These are phyloP conservation scores for Machaerirhynchus nigripectus DNA, from an alignment of 2,113 vertebrate genomes.

Conservation along the genomic window DNA sequence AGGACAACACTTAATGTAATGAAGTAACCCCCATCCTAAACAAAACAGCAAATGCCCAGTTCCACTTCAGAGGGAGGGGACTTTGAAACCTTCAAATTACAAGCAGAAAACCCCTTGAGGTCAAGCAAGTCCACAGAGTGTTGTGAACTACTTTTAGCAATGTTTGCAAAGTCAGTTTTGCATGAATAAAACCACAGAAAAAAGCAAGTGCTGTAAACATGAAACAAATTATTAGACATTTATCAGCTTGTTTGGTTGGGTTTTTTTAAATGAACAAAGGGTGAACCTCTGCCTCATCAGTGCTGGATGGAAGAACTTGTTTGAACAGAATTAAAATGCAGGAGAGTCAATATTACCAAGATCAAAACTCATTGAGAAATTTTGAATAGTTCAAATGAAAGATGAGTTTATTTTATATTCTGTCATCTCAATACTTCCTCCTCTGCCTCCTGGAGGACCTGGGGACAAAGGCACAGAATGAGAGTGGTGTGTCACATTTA, in stretches of 20 bases:
- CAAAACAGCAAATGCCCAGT: background rate
- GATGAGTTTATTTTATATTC: background rate
- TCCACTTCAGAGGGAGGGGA: background rate
- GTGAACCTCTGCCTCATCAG: background rate
- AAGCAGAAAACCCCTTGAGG: background rate
- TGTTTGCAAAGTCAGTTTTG: background rate
- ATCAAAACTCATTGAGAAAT: background rate
- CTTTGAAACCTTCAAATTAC: background rate
- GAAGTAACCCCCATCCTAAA: background rate
- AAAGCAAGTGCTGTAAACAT: background rate
- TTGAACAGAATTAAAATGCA: background rate
- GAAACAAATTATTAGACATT: background rate
- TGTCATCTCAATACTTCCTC: background rate
- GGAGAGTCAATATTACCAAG: background rate
- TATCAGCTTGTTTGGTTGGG: background rate
- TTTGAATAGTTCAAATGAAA: background rate
- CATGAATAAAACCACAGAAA: background rate
- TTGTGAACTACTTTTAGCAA: background rate
- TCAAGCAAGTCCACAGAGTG: background rate
- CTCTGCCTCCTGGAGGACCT: background rate
- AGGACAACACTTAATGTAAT: background rate
- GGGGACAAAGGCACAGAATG: background rate
- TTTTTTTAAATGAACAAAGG: background rate
- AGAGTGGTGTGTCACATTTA: background rate
- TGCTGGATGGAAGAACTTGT: background rate